These are phyloP conservation scores for Poecilia wingei DNA, from an alignment of 2,797 vertebrate genomes.

Conservation along the genomic window DNA sequence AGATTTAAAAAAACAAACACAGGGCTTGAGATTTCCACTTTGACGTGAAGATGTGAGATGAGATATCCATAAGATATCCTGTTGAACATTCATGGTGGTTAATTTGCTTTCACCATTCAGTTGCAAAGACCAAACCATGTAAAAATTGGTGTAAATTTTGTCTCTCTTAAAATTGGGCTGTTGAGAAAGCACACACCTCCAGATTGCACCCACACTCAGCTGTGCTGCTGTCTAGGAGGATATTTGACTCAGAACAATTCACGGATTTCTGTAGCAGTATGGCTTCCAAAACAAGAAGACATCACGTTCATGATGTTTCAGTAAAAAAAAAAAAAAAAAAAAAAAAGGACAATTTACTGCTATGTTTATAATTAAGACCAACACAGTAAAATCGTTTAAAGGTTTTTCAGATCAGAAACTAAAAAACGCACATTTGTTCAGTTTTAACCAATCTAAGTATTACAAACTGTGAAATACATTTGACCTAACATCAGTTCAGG, in stretches of 20 bases:
- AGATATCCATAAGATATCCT: neutral
- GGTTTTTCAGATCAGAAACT: too few species aligned
- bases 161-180: neutral
- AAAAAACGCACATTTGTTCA: too few species aligned
- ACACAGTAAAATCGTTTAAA: too few species aligned
- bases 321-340: neutral
- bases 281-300: neutral
- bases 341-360: neutral
- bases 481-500: neutral
- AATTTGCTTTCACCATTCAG: neutral
- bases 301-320: neutral
- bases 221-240: neutral
- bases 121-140: neutral
- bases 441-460: too few species aligned
- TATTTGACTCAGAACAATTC: neutral
- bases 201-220: neutral
- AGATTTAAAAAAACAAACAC: neutral
- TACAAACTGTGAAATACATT: neutral
- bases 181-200: neutral
- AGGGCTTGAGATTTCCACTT: neutral
- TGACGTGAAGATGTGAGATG: neutral
- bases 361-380: too few species aligned
- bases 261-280: neutral
- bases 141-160: neutral
- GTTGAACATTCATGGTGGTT: neutral